Base-by-base conservation (phyloP, 2,888 invertebrate species). In the Anarsia innoxiella region DNA sequence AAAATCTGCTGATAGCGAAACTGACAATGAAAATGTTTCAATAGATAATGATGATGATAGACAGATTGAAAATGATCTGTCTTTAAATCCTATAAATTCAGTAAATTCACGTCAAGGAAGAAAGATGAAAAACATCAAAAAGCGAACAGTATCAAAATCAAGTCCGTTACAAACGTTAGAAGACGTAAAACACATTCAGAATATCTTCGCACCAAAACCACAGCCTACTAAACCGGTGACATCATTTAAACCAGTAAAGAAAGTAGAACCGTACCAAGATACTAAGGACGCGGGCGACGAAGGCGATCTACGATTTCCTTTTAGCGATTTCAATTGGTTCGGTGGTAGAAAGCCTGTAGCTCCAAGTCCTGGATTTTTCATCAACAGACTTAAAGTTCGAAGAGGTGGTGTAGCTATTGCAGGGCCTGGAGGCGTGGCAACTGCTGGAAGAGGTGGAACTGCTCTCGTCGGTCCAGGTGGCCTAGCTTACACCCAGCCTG, bases 381-480 rank as follows among this genome's bases (percentile, higher is more conserved):
- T 91, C 39, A 90, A 91, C 47, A 86, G 86, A 48, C 60, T 93
- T 13, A 90, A 89, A 65, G 92, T 93, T 12, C 84, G 90, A 42
- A 88, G 88, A 62, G 93, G 93, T 2, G 93, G 93, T 10, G 92
- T 93, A 3, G 92, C 93, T 0, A 93, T 93, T 35, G 93, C 93
- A 1, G 93, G 93, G 0, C 93, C 93, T 0, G 92, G 92, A n/a
- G 93, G 93, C 23, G 90, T 92, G 8, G 93, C 93, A 0, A 93
- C 92, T 0, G 93, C 92, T 1, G 93, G 92, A 9, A 89, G 88
- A 56, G 93, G 93, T 4, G 93, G 93, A 3, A 92, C 93, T 0
- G 93, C 93, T 0, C 91, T 93, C 37, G 93, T 93, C 2, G 93
- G 93, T 0, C 92, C 93, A 0, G 91, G 92, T 25, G 93, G 93